A percentile compares a stretch with the other conserved stretches of the same genome.
phyloP scores from a whole-genome alignment of 1,140 invertebrate species.

The Colletes latitarsis region DNA sequence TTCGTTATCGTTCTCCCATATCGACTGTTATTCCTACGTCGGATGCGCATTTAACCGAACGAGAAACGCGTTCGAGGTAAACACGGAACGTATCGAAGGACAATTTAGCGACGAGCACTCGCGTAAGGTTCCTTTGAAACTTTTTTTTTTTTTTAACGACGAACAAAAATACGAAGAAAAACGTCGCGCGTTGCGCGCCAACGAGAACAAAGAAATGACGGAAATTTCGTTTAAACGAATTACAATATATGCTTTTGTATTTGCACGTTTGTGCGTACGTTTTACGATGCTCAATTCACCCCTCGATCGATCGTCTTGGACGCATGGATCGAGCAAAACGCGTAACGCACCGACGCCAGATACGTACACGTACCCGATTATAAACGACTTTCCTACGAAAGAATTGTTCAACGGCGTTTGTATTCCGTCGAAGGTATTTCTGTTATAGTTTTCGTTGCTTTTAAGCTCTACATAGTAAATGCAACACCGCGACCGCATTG shows the following conservation, averaged over 20 bases:
- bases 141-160: neutral
- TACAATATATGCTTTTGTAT: neutral
- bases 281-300: neutral
- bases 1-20: neutral
- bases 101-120: neutral
- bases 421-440: neutral
- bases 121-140: neutral
- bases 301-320: slow-evolving; percentile 2
- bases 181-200: neutral
- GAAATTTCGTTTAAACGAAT: neutral
- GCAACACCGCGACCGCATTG: neutral
- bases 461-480: neutral
- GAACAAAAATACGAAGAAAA: neutral
- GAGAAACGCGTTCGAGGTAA: neutral
- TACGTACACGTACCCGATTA: neutral
- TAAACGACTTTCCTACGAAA: slow-evolving; percentile 12
- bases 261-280: neutral
- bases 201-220: too few relatives aligned
- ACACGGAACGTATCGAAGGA: neutral
- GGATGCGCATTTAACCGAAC: neutral
- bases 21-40: neutral
- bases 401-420: neutral
- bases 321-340: neutral
- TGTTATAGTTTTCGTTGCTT: slow-evolving; percentile 7
- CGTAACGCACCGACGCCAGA: neutral